A percentile compares a stretch with the other conserved stretches of the same genome.
Evolutionary conservation across 2,888 invertebrate species (phyloP).

Genomic region (Perdita meconis): DNA sequence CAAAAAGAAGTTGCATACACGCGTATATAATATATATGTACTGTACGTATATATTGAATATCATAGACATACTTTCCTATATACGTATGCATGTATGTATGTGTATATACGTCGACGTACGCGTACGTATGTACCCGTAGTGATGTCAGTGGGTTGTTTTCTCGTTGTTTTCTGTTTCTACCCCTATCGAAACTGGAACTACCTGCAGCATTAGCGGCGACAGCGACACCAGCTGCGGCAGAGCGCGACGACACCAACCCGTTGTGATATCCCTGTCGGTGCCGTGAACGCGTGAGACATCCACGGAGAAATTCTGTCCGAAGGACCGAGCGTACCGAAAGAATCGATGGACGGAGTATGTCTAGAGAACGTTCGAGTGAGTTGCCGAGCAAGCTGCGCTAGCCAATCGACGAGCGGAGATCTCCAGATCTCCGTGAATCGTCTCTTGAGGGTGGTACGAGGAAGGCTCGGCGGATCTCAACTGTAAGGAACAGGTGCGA

Average conservation of each 20-base stretch:
- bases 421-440: background rate
- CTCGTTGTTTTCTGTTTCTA: slow-evolving; percentile 53
- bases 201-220: slow-evolving; percentile 63
- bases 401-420: slow-evolving; percentile 17
- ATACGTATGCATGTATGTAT: slow-evolving; percentile 32
- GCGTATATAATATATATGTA: slow-evolving; percentile 2
- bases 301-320: slow-evolving; percentile 8
- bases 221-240: slow-evolving; percentile 69
- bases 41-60: slow-evolving; percentile 13
- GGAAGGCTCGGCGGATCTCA: background rate
- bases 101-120: slow-evolving; percentile 49
- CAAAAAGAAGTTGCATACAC: slow-evolving; percentile 7
- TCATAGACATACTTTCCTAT: background rate
- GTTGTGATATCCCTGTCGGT: slow-evolving; percentile 33
- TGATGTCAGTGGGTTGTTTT: slow-evolving; percentile 66
- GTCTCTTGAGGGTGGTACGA: background rate
- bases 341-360: slow-evolving; percentile 13
- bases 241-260: slow-evolving; percentile 55
- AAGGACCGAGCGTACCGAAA: background rate
- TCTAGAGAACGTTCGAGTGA: background rate
- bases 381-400: background rate
- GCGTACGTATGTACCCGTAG: slow-evolving; percentile 55
- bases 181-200: slow-evolving; percentile 54
- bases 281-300: slow-evolving; percentile 13
- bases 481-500: background rate